phyloP scores from a whole-genome alignment of 2,888 invertebrate genomes.

The Gymnoscelis rufifasciata region DNA sequence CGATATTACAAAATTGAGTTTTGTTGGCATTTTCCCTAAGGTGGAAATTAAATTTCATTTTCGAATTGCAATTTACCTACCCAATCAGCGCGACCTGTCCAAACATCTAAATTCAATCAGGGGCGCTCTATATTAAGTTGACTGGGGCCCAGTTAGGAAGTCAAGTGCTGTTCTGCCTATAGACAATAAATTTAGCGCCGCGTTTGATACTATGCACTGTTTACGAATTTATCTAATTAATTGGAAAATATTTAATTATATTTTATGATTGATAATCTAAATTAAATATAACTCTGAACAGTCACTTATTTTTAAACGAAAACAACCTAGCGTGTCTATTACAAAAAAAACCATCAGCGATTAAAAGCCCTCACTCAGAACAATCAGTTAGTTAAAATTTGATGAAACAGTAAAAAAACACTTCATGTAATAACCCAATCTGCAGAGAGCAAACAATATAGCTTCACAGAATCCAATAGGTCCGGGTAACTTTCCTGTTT shows the following conservation, averaged over 20 bases:
- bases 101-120: slow-evolving; percentile 12
- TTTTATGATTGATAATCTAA: no score
- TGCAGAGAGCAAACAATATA: background rate
- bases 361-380: no score
- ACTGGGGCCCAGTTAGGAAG: slow-evolving; percentile 4
- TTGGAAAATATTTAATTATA: no score
- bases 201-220: no score
- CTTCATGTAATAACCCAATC: background rate
- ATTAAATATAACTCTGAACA: no score
- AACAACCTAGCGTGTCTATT: no score
- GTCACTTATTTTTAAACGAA: no score
- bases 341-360: no score
- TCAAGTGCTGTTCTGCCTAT: slow-evolving; percentile 1
- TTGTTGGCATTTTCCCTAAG: background rate
- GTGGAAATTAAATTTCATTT: background rate
- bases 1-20: background rate
- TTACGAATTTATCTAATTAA: no score
- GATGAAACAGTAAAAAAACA: background rate
- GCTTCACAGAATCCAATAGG: background rate
- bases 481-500: background rate
- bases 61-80: background rate
- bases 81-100: background rate
- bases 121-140: slow-evolving; percentile 7
- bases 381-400: no score
- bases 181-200: no score